These are phyloP conservation scores for Xenentodon cancila DNA, from an alignment of 2,797 vertebrate species.

Conservation along the genomic window DNA sequence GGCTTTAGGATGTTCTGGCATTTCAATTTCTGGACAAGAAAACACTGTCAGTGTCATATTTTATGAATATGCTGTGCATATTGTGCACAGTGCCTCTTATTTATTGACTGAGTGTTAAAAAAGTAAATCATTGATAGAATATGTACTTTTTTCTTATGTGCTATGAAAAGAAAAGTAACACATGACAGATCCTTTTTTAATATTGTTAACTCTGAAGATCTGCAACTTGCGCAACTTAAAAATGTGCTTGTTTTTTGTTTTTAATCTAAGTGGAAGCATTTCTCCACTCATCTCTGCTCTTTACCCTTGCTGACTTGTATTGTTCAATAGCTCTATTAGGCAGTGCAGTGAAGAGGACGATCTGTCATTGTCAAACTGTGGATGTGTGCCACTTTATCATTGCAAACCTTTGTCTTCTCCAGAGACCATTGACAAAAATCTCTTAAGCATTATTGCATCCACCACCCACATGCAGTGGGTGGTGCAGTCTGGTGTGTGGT, in stretches of 20 bases:
- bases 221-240: constrained; percentile 24
- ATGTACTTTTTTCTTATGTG: constrained; percentile 1
- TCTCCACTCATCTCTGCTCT: constrained; percentile 55
- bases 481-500: neutral
- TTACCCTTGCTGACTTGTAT: constrained; percentile 71
- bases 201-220: constrained; percentile 15
- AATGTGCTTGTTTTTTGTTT: constrained; percentile 50
- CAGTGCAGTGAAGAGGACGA: constrained; percentile 72
- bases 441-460: constrained; percentile 70
- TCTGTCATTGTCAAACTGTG: constrained; percentile 84
- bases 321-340: constrained; percentile 80
- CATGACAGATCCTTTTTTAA: constrained; percentile 3
- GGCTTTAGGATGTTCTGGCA: constrained; percentile 18
- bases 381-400: constrained; percentile 83
- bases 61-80: constrained; percentile 9
- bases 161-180: neutral
- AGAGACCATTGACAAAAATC: constrained; percentile 77
- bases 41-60: constrained; percentile 4
- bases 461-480: constrained; percentile 35
- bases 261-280: constrained; percentile 55
- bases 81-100: constrained; percentile 4
- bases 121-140: neutral
- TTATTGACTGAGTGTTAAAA: too few relatives aligned
- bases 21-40: constrained; percentile 33
- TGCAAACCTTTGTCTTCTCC: constrained; percentile 75